Percentiles rank a stretch among this genome's conserved stretches.
Evolutionary conservation across 2,888 invertebrate species (phyloP).

Genomic region (Troglohyphantes excavatus): DNA sequence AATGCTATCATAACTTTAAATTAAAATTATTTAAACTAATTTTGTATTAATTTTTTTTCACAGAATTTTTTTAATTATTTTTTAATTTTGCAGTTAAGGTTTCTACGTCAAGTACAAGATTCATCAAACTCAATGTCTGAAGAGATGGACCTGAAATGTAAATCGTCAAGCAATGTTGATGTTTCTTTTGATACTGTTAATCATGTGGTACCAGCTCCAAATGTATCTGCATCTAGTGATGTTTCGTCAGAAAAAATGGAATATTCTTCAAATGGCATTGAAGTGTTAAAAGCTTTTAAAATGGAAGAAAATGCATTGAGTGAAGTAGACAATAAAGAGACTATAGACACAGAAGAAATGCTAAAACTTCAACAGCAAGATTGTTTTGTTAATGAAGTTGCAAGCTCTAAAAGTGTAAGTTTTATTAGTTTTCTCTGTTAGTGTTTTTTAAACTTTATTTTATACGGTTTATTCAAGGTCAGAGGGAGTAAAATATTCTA

Average conservation of each 20-base stretch:
- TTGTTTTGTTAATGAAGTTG: not conserved
- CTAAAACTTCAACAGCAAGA: not conserved
- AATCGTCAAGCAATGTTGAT: conserved; percentile 9
- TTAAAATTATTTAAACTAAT: too few relatives aligned
- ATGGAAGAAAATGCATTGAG: not conserved
- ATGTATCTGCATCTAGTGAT: not conserved
- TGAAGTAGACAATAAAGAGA: not conserved
- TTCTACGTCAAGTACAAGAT: conserved; percentile 77
- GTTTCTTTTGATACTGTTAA: not conserved
- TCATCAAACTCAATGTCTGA: conserved; percentile 60
- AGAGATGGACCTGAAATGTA: conserved; percentile 7
- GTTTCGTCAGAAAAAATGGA: not conserved
- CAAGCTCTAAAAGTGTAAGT: not conserved
- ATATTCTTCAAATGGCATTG: not conserved
- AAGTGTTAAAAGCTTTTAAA: not conserved
- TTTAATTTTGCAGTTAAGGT: conserved; percentile 73
- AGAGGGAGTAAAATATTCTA: too few relatives aligned
- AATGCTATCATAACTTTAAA: too few relatives aligned
- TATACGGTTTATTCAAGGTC: too few relatives aligned
- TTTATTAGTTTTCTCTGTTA: not conserved
- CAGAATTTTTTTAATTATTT: too few relatives aligned
- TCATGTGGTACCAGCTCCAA: not conserved
- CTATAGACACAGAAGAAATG: not conserved
- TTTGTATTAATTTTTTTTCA: too few relatives aligned
- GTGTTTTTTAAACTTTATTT: too few relatives aligned